These are phyloP conservation scores for Eretmochelys imbricata DNA, from an alignment of 2,113 vertebrate species.

Conservation along the genomic window DNA sequence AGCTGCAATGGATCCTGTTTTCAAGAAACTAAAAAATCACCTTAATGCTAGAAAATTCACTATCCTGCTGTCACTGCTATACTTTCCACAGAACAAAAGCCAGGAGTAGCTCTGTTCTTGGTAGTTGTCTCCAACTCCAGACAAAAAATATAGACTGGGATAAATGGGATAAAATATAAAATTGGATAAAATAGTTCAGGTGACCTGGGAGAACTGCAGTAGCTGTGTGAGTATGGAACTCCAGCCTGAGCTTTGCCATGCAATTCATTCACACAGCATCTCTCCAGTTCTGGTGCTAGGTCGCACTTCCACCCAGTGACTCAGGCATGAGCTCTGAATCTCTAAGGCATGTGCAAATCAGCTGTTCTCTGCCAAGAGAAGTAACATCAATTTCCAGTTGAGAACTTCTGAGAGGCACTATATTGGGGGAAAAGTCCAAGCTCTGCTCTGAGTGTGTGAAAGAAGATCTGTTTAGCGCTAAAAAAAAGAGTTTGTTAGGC, in stretches of 20 bases:
- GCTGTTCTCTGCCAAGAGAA: constrained; percentile 49
- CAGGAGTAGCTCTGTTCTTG: not conserved
- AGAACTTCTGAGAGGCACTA: constrained; percentile 26
- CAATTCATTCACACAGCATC: not conserved
- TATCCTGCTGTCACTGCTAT: not conserved
- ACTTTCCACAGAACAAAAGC: not conserved
- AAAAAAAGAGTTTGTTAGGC: not conserved
- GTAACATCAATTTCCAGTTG: constrained; percentile 63
- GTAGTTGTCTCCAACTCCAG: not conserved
- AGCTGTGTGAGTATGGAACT: not conserved
- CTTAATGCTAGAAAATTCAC: not conserved
- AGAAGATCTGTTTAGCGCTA: not conserved
- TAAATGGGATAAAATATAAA: too few relatives aligned
- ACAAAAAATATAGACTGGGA: not conserved
- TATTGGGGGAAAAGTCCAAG: constrained; percentile 40
- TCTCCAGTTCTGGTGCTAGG: constrained; percentile 28
- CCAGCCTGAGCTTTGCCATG: not conserved
- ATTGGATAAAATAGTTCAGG: not conserved
- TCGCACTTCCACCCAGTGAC: constrained; percentile 33
- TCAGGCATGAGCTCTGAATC: constrained; percentile 43
- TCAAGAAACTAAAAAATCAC: not conserved
- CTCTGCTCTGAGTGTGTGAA: constrained; percentile 24
- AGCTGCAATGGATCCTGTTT: not conserved
- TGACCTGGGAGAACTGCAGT: not conserved
- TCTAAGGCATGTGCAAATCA: constrained; percentile 70